Evolutionary conservation across 2,888 invertebrate species (phyloP), one percentile per base, ranked within the genome.

Genomic region (Tiliacea aurago): DNA sequence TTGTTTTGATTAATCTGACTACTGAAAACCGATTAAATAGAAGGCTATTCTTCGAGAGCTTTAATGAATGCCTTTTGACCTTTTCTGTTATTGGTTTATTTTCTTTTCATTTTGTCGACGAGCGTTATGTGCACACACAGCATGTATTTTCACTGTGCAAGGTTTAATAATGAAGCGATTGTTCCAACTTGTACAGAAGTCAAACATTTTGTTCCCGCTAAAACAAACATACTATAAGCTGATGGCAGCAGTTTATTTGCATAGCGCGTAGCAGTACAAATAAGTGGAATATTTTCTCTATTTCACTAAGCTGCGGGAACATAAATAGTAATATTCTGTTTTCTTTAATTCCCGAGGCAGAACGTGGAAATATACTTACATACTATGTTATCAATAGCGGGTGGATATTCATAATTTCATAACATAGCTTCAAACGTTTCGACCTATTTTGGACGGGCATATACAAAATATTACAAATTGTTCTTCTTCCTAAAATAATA

Each of bases 1-100:
- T 41, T 74, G 58, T 66, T 66, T 78, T 74, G 33, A 77, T 77
- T 66, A 64, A 65, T 47, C 58, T n/a, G n/a, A n/a, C n/a, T 41
- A 41, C 58, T 69, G 41, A 58, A 41, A 61, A 55, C 37, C 63
- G 49, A 53, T 43, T 55, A 20, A 20, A 76, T 73, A 45, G n/a
- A 15, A 63, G 5, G 11, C n/a, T 41, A 62, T 66, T 43, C 13
- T 45, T n/a, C 49, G 18, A 43, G 3, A 9, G 18, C 11, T 53
- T n/a, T 49, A 49, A 49, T 20, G 72, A 49, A 49, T 20, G 72
- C 3, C 28, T 28, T 51, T 28, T 28, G 13, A 55, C 11, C 4
- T 41, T 68, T 59, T 67, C 28, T 33, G 33, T 41, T 33, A 15
- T 20, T 61, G 13, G 43, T 76, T 18, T 13, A 28, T 7, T 15